Base-by-base conservation (phyloP, 2,888 invertebrate genomes). In the Chrysolina americana region DNA sequence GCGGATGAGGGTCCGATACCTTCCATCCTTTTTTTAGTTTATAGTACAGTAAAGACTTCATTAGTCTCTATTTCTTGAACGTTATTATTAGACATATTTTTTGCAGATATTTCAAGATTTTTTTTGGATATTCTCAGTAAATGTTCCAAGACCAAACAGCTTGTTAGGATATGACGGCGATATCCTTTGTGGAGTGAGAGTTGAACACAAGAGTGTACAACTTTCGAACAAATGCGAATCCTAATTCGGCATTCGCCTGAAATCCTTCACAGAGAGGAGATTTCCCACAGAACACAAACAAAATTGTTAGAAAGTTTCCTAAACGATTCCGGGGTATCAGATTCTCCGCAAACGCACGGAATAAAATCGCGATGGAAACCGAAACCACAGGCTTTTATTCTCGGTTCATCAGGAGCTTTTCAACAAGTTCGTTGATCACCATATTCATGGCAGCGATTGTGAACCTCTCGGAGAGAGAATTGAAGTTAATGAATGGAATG, bases 361-460 rank as follows among this genome's bases (percentile, higher is more conserved):
- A 59, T 59, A n/a, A 36, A 59, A 59, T 36, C 8, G 36, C 28
- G n/a, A 8, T 59, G 59, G 59, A 59, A 59, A 59, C 59, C 59
- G n/a, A 59, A 28, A 59, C 59, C 59, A n/a, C 36, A 28, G 36
- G 8, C 15, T 36, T 59, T 36, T 28, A 59, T 59, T 59, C 28
- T 36, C 17, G 15, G 59, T 59, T 59, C 59, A 59, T 59, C 59
- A 59, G 59, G 59, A 59, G 28, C 59, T 36, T 59, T 59, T 59
- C 59, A 59, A 59, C 59, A 36, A 59, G 28, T 36, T 36, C 59
- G 28, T 59, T 59, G 59, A 59, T 59, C 59, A 59, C 23, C 59
- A 59, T 59, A 59, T 59, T 59, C 59, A 59, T 59, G 36, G 28
- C 15, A 59, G 19, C 59, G n/a, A 56, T 59, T 59, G 59, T 59